Conservation (phyloP, 2,888 invertebrate genomes). For the Limnephilus auricula region DNA sequence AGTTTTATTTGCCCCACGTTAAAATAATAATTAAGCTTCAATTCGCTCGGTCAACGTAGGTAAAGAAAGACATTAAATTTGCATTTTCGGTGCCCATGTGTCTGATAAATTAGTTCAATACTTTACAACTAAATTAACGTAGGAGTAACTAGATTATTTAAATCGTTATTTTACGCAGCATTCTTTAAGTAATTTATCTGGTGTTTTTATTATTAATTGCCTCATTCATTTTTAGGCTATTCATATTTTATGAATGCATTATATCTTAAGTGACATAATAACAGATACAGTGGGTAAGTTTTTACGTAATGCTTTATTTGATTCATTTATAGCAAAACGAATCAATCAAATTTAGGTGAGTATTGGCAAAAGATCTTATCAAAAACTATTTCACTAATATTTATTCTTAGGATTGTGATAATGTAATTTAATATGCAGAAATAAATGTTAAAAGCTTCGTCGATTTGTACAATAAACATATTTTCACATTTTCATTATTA, state of each 20-base stretch:
- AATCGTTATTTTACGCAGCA: not conserved
- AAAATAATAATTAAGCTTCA: constrained; percentile 23
- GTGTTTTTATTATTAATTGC: not conserved
- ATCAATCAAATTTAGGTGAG: too few species aligned
- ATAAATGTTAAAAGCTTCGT: too few species aligned
- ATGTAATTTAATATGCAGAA: too few species aligned
- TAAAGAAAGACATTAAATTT: constrained; percentile 32
- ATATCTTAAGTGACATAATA: not conserved
- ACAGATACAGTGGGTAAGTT: not conserved
- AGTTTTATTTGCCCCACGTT: constrained; percentile 28
- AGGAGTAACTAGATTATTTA: constrained; percentile 16
- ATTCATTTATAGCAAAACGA: not conserved
- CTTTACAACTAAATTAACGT: constrained; percentile 28
- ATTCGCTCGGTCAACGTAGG: not conserved
- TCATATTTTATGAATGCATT: not conserved
- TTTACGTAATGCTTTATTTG: not conserved
- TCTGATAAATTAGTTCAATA: constrained; percentile 35
- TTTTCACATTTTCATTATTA: too few species aligned
- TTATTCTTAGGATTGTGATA: too few species aligned
- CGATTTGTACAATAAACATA: too few species aligned
- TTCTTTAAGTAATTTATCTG: not conserved
- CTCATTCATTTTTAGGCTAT: not conserved
- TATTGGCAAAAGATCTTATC: too few species aligned
- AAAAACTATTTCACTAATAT: too few species aligned
- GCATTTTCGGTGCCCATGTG: constrained; percentile 47